Base-by-base conservation (phyloP, 2,113 vertebrate species). In the Dolichallabes microphthalmus region DNA sequence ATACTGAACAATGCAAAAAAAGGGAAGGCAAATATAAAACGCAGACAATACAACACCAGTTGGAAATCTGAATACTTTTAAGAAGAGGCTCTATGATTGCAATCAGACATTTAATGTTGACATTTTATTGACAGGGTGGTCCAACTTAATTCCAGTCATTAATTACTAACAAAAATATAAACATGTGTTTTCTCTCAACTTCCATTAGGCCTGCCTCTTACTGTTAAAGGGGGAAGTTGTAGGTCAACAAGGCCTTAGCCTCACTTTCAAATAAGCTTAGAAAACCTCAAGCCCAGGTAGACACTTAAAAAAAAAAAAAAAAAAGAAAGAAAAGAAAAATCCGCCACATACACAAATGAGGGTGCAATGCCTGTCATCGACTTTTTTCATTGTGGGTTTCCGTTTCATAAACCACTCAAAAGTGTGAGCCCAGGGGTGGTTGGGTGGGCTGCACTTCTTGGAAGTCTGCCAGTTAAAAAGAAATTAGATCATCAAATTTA, bases 371-470 rank as follows among this genome's bases (percentile, higher is more conserved):
- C 14, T 27, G 55, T 82, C 39, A 50, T 19, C 61, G 52, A n/a
- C 12, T 22, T 61, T 83, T 55, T 58, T 32, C 68, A 52, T 25
- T 86, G 87, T 57, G 87, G 87, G 77, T 86, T 66, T 79, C 57
- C 80, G 25, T 52, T 35, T 71, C 76, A 78, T 10, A 88, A 86
- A 86, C 82, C 81, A 82, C 77, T 60, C 52, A 50, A 2, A 60
- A 35, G 82, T 69, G 69, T 55, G 82, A 80, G 77, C 50, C 39
- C 4, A 20, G 82, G 27, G 61, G 50, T 58, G 73, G n/a, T 63
- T 66, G 2, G 76, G 87, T 86, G 85, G 82, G 86, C 68, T 80
- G 20, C 8, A 58, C 74, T 89, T 89, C 85, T 87, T 88, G 85
- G 81, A 88, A 89, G 64, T 2, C 22, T 82, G 86, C 79, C 82